Evolutionary conservation across 2,797 vertebrate species (phyloP).

Genomic region (Micropoecilia bifurca): DNA sequence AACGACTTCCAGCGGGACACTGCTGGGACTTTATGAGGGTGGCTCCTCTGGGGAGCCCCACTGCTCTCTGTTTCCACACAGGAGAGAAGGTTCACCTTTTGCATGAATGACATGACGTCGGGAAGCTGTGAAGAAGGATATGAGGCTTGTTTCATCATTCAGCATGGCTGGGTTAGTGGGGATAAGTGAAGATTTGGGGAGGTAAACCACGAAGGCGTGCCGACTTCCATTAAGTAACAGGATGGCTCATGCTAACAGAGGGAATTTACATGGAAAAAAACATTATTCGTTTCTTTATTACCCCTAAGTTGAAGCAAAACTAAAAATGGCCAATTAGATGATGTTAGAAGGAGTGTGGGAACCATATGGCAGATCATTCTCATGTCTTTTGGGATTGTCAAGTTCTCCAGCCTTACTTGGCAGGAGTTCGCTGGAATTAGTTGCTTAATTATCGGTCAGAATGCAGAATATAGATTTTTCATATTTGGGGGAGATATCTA

Average conservation of each 20-base stretch:
- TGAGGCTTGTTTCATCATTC: not conserved
- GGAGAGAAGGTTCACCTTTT: not conserved
- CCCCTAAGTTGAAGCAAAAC: not conserved
- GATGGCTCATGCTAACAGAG: not conserved
- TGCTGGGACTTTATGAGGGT: not conserved
- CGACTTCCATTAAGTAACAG: not conserved
- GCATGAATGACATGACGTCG: not conserved
- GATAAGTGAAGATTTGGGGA: not conserved
- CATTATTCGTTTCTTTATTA: not conserved
- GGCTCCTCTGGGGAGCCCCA: not conserved
- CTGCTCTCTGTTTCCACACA: not conserved
- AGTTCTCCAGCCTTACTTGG: not conserved
- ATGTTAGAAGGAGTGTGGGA: not conserved
- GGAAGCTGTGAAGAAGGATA: not conserved
- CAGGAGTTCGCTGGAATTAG: not conserved
- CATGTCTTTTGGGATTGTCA: not conserved
- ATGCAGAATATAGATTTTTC: not conserved
- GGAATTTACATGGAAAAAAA: not conserved
- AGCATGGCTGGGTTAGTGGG: not conserved
- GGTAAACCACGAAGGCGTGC: not conserved
- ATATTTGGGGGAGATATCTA: too few relatives aligned
- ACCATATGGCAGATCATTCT: not conserved
- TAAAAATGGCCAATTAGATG: not conserved
- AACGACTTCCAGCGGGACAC: not conserved
- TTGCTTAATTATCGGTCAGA: not conserved